Percentiles rank a stretch among this genome's conserved stretches.
Evolutionary conservation across 1,140 invertebrate genomes (phyloP).

Genomic region (Micrasema longulum): DNA sequence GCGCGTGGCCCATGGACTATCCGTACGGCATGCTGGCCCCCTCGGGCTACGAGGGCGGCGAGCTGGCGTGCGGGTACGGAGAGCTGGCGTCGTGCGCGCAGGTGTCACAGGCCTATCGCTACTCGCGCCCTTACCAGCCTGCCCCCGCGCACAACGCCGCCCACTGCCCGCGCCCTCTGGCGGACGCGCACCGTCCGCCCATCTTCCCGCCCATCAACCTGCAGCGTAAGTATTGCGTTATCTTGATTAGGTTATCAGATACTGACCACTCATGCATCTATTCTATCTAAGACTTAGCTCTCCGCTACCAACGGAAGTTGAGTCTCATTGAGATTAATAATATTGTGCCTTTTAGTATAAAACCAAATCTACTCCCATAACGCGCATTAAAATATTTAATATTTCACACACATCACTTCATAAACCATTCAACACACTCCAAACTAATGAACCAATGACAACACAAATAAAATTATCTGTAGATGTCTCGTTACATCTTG

Average conservation of each 20-base stretch:
- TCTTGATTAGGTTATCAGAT: no score
- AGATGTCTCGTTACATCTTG: no score
- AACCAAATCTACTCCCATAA: no score
- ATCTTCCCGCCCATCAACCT: constrained; percentile 68
- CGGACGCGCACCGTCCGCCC: constrained; percentile 62
- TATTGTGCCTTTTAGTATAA: no score
- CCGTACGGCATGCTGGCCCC: constrained; percentile 63
- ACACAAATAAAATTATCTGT: no score
- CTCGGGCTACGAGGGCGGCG: constrained; percentile 57
- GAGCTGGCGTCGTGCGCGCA: constrained; percentile 88
- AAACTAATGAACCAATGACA: no score
- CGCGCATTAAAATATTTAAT: no score
- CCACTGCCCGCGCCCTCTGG: constrained; percentile 63
- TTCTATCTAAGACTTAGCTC: no score
- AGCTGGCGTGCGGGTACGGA: constrained; percentile 78
- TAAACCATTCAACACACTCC: no score
- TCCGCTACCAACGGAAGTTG: no score
- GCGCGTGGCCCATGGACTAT: constrained; percentile 62
- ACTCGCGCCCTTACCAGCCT: constrained; percentile 72
- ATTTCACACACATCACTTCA: no score
- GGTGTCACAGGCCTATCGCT: constrained; percentile 84
- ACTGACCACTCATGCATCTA: not conserved
- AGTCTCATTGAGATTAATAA: no score
- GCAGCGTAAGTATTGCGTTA: constrained; percentile 65
- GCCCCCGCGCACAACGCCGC: constrained; percentile 62